Evolutionary conservation across 2,888 invertebrate species (phyloP).

Genomic region (Noctua janthina): DNA sequence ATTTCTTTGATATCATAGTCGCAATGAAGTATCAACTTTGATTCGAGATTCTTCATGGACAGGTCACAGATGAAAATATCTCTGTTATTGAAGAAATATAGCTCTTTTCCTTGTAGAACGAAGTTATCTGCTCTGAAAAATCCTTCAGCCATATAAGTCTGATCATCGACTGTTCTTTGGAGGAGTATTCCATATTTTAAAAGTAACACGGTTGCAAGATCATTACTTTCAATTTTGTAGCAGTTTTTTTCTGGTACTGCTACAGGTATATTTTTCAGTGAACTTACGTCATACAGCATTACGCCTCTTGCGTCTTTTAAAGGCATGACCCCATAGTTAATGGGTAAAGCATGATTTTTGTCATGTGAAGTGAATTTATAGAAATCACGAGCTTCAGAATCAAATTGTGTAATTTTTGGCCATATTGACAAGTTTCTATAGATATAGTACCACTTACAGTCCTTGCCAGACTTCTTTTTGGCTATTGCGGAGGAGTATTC

Average conservation of each 20-base stretch:
- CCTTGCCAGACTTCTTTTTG: conserved; percentile 77
- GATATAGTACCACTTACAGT: conserved; percentile 80
- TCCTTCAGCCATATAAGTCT: conserved; percentile 72
- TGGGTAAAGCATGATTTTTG: conserved; percentile 76
- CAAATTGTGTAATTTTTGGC: conserved; percentile 71
- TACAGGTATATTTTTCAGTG: conserved; percentile 80
- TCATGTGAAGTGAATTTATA: conserved; percentile 80
- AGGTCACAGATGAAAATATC: conserved; percentile 80
- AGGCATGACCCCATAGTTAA: conserved; percentile 80
- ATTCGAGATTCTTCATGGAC: conserved; percentile 68
- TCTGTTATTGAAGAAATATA: conserved; percentile 79
- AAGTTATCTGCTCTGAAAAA: conserved; percentile 82
- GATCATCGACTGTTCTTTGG: conserved; percentile 76
- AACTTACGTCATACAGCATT: conserved; percentile 78
- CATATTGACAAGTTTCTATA: conserved; percentile 82
- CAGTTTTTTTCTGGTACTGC: conserved; percentile 79
- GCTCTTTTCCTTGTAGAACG: conserved; percentile 71
- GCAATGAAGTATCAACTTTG: conserved; percentile 75
- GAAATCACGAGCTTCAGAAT: conserved; percentile 76
- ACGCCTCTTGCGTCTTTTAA: conserved; percentile 79
- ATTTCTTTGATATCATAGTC: conserved; percentile 82
- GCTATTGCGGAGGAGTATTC: conserved; percentile 79
- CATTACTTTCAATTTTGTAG: conserved; percentile 79
- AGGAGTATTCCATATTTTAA: conserved; percentile 77
- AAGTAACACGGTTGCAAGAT: conserved; percentile 76